Base-by-base conservation (phyloP, 2,113 vertebrate genomes). In the Amia ocellicauda region DNA sequence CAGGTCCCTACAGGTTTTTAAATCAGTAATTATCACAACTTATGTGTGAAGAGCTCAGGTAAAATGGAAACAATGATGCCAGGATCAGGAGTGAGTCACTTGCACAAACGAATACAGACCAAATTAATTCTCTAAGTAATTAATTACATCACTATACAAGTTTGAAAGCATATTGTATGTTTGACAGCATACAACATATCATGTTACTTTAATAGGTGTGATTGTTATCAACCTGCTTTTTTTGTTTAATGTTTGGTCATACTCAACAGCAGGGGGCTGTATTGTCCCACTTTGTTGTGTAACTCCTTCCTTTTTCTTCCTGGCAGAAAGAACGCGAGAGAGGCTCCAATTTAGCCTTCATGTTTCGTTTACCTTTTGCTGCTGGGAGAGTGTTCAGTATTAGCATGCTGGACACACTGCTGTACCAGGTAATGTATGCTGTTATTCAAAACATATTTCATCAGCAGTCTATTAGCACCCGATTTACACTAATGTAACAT, bases 351-450 rank as follows among this genome's bases (percentile, higher is more conserved):
- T 75, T 93, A 63, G 90, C 92, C 58, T 94, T 93, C 65, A 94
- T 93, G 91, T 94, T 94, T 67, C 92, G 92, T 23, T 81, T 93
- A 49, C 91, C 91, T 9, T 93, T 94, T 8, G 93, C 92, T 62
- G 91, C 90, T 19, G 93, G 92, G 19, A 88, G 90, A 66, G 91
- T 94, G 52, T 93, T 94, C 65, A 94, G 89, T 73, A 91, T 94
- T 81, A 94, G 91, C 62, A 93, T 94, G 92, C 68, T 94, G 80
- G 92, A 93, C 54, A 94, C 92, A 0, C 78, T 93, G 49, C 84
- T 93, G 1, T 94, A 93, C 62, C 92, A 94, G 91, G 92, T 94
- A 88, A n/a, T 50, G 0, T 0, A 2, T 68, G 20, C 11, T 17
- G 16, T 16, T 47, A 16, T 47, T 47, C 16, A 13, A 47, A 47